Conservation (phyloP, 2,113 vertebrate species). For the Lipophrys pholis region DNA sequence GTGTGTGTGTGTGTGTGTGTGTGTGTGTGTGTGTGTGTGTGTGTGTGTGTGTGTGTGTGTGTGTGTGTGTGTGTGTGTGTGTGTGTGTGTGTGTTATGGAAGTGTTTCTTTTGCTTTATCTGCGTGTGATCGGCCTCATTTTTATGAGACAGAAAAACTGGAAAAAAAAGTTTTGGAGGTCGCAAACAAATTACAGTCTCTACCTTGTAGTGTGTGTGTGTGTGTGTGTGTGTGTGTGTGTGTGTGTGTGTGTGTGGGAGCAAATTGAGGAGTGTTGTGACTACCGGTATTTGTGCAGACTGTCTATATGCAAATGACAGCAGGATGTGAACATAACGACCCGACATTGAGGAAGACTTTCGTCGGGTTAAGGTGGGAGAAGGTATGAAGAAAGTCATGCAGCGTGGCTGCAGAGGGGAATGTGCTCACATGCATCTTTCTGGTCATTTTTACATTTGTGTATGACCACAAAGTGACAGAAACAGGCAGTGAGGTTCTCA, state of each 20-base stretch:
- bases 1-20: constrained; percentile 41
- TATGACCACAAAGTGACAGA: not conserved
- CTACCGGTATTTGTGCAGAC: constrained; percentile 71
- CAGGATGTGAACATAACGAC: constrained; percentile 74
- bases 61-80: constrained; percentile 42
- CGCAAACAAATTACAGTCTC: constrained; percentile 64
- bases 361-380: constrained; percentile 43
- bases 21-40: constrained; percentile 45
- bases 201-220: constrained; percentile 13
- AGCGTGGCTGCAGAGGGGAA: constrained; percentile 11
- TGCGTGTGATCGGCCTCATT: constrained; percentile 55
- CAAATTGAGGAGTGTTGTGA: constrained; percentile 69
- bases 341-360: constrained; percentile 52
- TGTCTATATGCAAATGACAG: constrained; percentile 81
- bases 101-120: constrained; percentile 45
- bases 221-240: constrained; percentile 28
- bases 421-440: not conserved
- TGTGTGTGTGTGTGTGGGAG: constrained; percentile 25
- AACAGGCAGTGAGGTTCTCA: not conserved
- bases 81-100: constrained; percentile 41
- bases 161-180: constrained; percentile 81
- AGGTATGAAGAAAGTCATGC: constrained; percentile 24
- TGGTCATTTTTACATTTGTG: not conserved
- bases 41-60: constrained; percentile 32
- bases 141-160: constrained; percentile 65